A percentile compares a stretch with the other conserved stretches of the same genome.
Conservation (phyloP, 2,797 vertebrate genomes). For the Poecilia wingei region DNA sequence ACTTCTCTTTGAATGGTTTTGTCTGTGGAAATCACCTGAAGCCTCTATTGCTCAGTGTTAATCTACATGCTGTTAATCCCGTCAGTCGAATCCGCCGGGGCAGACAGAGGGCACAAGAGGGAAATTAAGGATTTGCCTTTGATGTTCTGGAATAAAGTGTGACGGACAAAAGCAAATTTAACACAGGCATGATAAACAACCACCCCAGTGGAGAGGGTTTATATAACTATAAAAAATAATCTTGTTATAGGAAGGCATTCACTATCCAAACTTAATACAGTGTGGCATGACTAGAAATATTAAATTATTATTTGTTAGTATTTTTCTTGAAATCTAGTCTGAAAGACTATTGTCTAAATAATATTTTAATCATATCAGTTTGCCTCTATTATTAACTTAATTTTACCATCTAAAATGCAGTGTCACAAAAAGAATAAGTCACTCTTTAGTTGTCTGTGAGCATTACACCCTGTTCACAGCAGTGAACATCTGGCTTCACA, state of each 20-base stretch:
- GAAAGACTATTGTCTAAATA: not conserved
- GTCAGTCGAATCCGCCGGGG: slow-evolving; percentile 35
- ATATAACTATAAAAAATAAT: slow-evolving; percentile 4
- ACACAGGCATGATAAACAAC: slow-evolving; percentile 27
- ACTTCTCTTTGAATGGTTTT: slow-evolving; percentile 8
- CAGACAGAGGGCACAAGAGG: slow-evolving; percentile 37
- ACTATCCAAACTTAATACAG: not conserved
- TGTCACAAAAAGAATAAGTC: slow-evolving; percentile 16
- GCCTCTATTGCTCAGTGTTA: slow-evolving; percentile 31
- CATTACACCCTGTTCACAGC: slow-evolving; percentile 15
- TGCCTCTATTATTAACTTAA: not conserved
- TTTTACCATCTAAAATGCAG: not conserved
- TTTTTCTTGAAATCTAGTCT: not conserved
- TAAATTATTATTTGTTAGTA: not conserved
- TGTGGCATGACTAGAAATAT: not conserved
- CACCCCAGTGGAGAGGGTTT: slow-evolving; percentile 11
- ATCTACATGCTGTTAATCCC: slow-evolving; percentile 54
- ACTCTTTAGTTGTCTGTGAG: slow-evolving; percentile 23
- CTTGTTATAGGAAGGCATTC: not conserved
- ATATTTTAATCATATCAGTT: not conserved
- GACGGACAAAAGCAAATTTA: slow-evolving; percentile 45
- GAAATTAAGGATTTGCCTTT: slow-evolving; percentile 66
- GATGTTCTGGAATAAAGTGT: slow-evolving; percentile 64
- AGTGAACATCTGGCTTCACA: slow-evolving; percentile 34
- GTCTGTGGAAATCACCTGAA: slow-evolving; percentile 44